These are phyloP conservation scores for Melanotaenia maccullochi DNA, from an alignment of 2,797 vertebrate species.

Conservation along the genomic window DNA sequence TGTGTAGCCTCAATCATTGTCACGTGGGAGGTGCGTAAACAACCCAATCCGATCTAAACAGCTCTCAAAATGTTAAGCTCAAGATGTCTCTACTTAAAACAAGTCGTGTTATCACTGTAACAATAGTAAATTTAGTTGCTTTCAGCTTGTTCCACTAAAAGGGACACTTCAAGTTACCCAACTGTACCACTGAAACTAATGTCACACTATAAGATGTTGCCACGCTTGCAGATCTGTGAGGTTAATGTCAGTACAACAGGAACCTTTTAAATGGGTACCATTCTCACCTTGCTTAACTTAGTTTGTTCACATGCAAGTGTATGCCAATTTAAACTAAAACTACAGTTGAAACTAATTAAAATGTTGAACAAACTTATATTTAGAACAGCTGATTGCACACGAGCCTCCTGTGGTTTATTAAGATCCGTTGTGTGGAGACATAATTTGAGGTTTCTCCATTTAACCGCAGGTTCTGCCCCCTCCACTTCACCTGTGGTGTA, in stretches of 20 bases:
- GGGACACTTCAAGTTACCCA: not conserved
- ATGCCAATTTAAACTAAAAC: not conserved
- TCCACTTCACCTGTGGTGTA: slow-evolving; percentile 7
- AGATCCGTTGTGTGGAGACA: not conserved
- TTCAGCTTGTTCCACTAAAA: not conserved
- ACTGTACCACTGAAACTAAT: not conserved
- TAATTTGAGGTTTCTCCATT: not conserved
- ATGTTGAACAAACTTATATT: slow-evolving; percentile 2
- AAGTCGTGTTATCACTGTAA: not conserved
- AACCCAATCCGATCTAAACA: not conserved
- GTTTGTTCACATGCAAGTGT: not conserved
- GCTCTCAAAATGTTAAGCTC: too few relatives aligned
- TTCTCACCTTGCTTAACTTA: not conserved
- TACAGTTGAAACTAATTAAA: not conserved
- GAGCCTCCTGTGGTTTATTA: not conserved
- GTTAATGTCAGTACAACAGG: not conserved
- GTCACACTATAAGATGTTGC: not conserved
- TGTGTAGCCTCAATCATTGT: not conserved
- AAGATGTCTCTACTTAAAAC: not conserved
- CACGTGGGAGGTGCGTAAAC: too few relatives aligned
- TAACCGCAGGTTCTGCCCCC: not conserved
- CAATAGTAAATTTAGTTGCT: not conserved
- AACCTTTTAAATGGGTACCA: not conserved
- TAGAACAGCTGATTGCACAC: not conserved
- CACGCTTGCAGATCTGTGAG: not conserved